phyloP scores from a whole-genome alignment of 2,113 vertebrate species.

The Psephotus haematonotus region DNA sequence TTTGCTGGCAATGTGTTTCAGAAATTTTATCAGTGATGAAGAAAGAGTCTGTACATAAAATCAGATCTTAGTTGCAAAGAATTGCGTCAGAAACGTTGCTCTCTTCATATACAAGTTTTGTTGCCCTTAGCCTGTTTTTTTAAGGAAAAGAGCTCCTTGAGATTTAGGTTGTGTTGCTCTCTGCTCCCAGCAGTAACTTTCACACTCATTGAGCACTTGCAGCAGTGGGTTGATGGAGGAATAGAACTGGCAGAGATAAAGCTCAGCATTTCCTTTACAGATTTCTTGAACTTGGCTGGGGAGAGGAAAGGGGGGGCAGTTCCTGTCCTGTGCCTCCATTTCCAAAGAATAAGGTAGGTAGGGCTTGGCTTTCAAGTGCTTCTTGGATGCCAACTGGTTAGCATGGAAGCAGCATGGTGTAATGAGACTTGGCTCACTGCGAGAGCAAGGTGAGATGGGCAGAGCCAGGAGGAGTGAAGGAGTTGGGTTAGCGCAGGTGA shows the following conservation, averaged over 20 bases:
- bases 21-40: not conserved
- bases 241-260: not conserved
- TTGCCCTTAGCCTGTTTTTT: not conserved
- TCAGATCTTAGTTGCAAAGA: not conserved
- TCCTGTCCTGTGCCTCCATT: not conserved
- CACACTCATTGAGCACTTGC: not conserved
- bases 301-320: not conserved
- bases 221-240: not conserved
- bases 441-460: not conserved
- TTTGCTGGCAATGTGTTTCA: not conserved
- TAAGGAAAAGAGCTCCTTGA: not conserved
- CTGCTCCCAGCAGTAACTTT: not conserved
- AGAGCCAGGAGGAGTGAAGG: not conserved
- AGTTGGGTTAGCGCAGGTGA: not conserved
- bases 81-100: not conserved
- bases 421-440: not conserved
- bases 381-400: fast-evolving
- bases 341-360: not conserved
- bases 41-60: not conserved
- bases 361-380: not conserved
- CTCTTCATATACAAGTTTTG: not conserved
- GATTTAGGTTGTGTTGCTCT: not conserved
- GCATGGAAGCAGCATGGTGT: not conserved
- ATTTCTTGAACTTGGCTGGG: not conserved
- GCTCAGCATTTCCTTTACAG: not conserved